Percentiles rank a stretch among this genome's conserved stretches.
phyloP scores from a whole-genome alignment of 2,888 invertebrate genomes.

The Cyrtodaria siliqua region DNA sequence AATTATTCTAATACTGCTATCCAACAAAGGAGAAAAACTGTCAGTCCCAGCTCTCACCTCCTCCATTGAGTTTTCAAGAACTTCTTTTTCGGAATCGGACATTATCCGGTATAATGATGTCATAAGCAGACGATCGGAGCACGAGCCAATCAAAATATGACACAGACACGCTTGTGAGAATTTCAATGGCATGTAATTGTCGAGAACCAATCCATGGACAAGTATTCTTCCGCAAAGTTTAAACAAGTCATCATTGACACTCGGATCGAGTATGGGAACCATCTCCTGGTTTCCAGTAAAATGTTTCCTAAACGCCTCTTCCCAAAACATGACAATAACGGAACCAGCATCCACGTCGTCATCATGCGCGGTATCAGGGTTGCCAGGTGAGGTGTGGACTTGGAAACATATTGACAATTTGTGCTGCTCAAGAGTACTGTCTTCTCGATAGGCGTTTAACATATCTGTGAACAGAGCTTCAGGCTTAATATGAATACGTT shows the following conservation, averaged over 20 bases:
- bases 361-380: slow-evolving; percentile 18
- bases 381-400: slow-evolving; percentile 9
- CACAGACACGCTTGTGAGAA: slow-evolving; percentile 66
- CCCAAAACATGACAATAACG: slow-evolving; percentile 68
- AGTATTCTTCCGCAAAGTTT: slow-evolving; percentile 64
- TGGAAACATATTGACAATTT: slow-evolving; percentile 44
- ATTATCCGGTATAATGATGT: slow-evolving; percentile 66
- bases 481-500: slow-evolving; percentile 42
- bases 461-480: slow-evolving; percentile 44
- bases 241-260: slow-evolving; percentile 54
- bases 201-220: slow-evolving; percentile 66
- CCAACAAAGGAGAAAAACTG: slow-evolving; percentile 47
- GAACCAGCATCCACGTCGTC: slow-evolving; percentile 44
- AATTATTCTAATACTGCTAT: slow-evolving; percentile 59
- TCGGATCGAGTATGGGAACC: slow-evolving; percentile 61
- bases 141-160: slow-evolving; percentile 55
- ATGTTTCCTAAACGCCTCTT: slow-evolving; percentile 64
- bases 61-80: slow-evolving; percentile 59
- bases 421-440: slow-evolving; percentile 33
- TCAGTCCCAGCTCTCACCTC: slow-evolving; percentile 55
- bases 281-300: slow-evolving; percentile 68
- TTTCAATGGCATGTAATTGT: slow-evolving; percentile 67
- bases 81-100: slow-evolving; percentile 65
- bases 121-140: slow-evolving; percentile 62
- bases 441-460: slow-evolving; percentile 42